These are phyloP conservation scores for Atta texana DNA, from an alignment of 1,140 invertebrate species.

Conservation along the genomic window DNA sequence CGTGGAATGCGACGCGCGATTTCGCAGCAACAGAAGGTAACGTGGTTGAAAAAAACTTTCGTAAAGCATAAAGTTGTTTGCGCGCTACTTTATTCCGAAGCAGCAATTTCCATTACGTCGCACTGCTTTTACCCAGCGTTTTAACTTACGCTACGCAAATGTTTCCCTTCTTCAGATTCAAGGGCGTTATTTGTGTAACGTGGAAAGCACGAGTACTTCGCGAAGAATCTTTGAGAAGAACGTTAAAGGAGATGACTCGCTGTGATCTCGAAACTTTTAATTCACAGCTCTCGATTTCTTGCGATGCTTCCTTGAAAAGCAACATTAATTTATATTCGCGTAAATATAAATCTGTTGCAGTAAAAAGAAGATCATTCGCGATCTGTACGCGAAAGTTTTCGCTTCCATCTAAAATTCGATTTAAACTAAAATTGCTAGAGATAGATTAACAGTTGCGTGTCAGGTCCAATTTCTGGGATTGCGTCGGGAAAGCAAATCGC, in stretches of 20 bases:
- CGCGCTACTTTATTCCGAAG: slow-evolving; percentile 30
- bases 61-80: slow-evolving; percentile 53
- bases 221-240: slow-evolving; percentile 5
- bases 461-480: slow-evolving; percentile 18
- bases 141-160: slow-evolving; percentile 55
- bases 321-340: not conserved
- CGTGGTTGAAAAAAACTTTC: slow-evolving; percentile 43
- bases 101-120: slow-evolving; percentile 49
- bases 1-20: slow-evolving; percentile 6
- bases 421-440: slow-evolving; percentile 15
- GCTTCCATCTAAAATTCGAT: slow-evolving; percentile 3
- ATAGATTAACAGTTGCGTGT: slow-evolving; percentile 34
- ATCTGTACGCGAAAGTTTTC: slow-evolving; percentile 17
- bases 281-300: slow-evolving; percentile 19
- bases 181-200: slow-evolving; percentile 40
- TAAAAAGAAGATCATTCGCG: slow-evolving; percentile 23
- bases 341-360: not conserved
- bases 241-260: slow-evolving; percentile 48
- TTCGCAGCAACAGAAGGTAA: slow-evolving; percentile 12
- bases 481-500: slow-evolving; percentile 31
- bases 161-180: slow-evolving; percentile 47
- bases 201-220: not conserved
- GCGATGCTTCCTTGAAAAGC: not conserved
- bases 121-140: slow-evolving; percentile 34
- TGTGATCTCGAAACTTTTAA: slow-evolving; percentile 32